These are phyloP conservation scores for Platyrinchus mystaceus DNA, from an alignment of 2,797 vertebrate genomes.

Conservation along the genomic window DNA sequence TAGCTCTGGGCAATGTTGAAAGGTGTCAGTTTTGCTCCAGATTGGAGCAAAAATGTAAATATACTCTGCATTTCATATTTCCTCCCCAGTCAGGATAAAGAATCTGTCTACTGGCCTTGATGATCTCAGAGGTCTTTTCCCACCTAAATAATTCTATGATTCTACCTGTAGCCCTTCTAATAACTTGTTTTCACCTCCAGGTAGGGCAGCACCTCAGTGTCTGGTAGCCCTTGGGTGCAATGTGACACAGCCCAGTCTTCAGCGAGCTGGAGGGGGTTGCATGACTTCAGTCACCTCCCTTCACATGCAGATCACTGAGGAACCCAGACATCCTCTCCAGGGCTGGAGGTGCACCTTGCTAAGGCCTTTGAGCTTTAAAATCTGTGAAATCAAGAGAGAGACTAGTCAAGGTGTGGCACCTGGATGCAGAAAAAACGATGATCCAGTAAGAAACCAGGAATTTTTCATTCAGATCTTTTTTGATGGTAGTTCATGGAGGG, in stretches of 20 bases:
- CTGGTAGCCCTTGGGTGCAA: neutral
- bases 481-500: neutral
- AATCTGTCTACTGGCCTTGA: neutral
- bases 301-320: fast-evolving
- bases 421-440: neutral
- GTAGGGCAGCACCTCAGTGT: neutral
- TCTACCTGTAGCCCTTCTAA: neutral
- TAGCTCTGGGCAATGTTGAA: neutral
- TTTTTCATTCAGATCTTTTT: neutral
- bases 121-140: neutral
- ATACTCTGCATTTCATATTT: neutral
- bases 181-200: neutral
- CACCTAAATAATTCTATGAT: neutral
- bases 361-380: neutral
- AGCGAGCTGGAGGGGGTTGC: neutral
- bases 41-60: neutral
- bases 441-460: neutral
- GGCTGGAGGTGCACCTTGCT: neutral
- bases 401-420: neutral
- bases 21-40: neutral
- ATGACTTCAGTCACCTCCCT: neutral
- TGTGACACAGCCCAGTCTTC: neutral
- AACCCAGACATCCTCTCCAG: neutral
- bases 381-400: neutral
- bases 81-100: neutral